Base-by-base conservation (phyloP, 92 coral and sea anemone genomes). In the Hydrozoanthus gracilis region DNA sequence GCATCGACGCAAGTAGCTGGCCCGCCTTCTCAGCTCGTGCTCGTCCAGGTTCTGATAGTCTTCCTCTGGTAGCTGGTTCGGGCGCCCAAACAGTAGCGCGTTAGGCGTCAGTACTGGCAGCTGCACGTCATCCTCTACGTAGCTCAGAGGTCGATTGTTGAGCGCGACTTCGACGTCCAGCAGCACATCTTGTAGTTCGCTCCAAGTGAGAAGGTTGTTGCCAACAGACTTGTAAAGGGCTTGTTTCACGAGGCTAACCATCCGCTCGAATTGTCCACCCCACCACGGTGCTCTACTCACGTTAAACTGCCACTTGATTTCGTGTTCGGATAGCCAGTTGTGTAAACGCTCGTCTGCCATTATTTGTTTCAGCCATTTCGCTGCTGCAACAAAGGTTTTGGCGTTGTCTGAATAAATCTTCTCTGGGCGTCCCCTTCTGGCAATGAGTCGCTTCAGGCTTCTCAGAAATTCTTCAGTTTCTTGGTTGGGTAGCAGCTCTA, bases 111-210 rank as follows among this genome's bases (percentile, higher is more conserved):
- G 54, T 54, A 60, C 51, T 5, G 83, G 71, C 7, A 78, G 70
- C 54, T 78, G 83, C 83, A 78, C 83, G 54, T 78, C 83, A 27
- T 55, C 83, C 49, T 78, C 71, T 44, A 78, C 14, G 69, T 78
- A 60, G 71, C 83, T 78, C 3, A 78, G 54, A 39, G 71, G 83
- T 13, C 69, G 18, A 62, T 62, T 62, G 17, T 62, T 62, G 3
- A 62, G 18, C 11, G 77, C 15, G 8, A 44, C 77, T 16, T 75
- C 79, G 8, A 75, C 62, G 13, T 75, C 65, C 46, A 75, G 58
- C 27, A 47, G 17, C 39, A 75, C 64, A 5, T 51, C 62, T 14
- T 12, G 27, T 15, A 75, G 79, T 62, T 75, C 79, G 20, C 27
- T 51, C 58, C 79, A 75, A 44, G 45, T 50, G 17, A 71, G 44